Base-by-base conservation (phyloP, 2,113 vertebrate genomes). In the Marmota monax region DNA sequence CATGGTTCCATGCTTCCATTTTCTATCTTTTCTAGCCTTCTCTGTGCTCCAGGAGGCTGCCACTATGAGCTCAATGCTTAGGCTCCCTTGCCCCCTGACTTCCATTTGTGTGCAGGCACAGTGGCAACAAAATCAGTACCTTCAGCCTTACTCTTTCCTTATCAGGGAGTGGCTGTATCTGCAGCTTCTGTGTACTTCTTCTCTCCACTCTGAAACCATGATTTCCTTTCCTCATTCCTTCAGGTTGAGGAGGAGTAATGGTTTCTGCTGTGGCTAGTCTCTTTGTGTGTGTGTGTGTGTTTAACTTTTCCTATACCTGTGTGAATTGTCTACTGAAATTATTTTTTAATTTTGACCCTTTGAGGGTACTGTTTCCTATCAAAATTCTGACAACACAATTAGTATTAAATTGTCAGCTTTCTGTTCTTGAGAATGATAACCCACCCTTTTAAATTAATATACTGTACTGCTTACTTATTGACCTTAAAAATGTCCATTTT, bases 401-500 rank as follows among this genome's bases (percentile, higher is more conserved):
- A 76, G 9, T 56, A 18, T 48, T 7, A 0, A 23, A 5, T 22
- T 42, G 32, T 65, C 84, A 84, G 29, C 23, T 51, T 88, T 84
- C 56, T 93, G 29, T 92, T 74, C 42, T 48, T 63, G 39, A 67
- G 67, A 78, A 74, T 48, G 13, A 61, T 20, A 32, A 73, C 14
- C 2, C 1, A 7, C 7, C 32, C 11, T 3, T 74, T 85, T n/a
- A 56, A 94, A 48, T 61, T 84, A 69, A 82, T 14, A 77, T 45
- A 79, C 48, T 56, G 67, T 39, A 20, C 34, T 79, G 9, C 11
- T 3, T 95, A 42, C 11, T 76, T 39, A 27, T 61, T 86, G 72
- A 7, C n/a, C 65, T 90, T 91, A 76, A 94, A 92, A 87, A 39
- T 74, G 22, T 83, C 34, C 34, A 42, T 85, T 78, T 42, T 61